These are phyloP conservation scores for Papilio aristodemus DNA, from an alignment of 1,140 invertebrate species.

Conservation along the genomic window DNA sequence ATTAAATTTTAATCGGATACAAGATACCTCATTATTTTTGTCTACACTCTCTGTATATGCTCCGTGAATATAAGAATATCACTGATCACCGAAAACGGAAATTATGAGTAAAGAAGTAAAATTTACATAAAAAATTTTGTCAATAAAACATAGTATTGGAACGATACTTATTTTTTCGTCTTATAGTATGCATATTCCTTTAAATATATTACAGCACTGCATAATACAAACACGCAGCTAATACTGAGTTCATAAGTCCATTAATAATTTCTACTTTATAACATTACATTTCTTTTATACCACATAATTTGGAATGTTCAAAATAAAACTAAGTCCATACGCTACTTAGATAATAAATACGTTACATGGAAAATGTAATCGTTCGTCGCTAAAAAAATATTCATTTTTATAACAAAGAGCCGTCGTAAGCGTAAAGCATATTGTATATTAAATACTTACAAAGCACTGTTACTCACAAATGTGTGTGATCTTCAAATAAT, in stretches of 20 bases:
- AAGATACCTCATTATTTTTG: not conserved
- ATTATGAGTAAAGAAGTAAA: not conserved
- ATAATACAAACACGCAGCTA: conserved; percentile 24
- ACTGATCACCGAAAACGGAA: not conserved
- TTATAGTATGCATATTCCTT: conserved; percentile 13
- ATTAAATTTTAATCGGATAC: no score
- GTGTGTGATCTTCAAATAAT: conserved; percentile 47
- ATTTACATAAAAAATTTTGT: not conserved
- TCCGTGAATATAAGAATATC: not conserved
- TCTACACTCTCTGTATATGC: not conserved
- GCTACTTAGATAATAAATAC: conserved; percentile 23
- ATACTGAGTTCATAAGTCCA: conserved; percentile 29
- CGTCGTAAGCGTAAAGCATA: conserved; percentile 28
- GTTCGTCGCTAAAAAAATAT: conserved; percentile 22
- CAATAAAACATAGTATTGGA: not conserved
- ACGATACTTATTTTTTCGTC: not conserved
- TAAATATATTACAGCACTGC: conserved; percentile 29
- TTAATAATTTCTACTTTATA: conserved; percentile 24
- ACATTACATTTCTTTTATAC: conserved; percentile 27
- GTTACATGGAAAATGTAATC: conserved; percentile 23
- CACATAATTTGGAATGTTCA: conserved; percentile 29
- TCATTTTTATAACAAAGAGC: conserved; percentile 17
- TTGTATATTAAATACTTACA: conserved; percentile 23
- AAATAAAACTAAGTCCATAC: conserved; percentile 27
- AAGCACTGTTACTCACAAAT: conserved; percentile 30